Conservation (phyloP, 1,140 invertebrate genomes). For the Drosophila miranda region DNA sequence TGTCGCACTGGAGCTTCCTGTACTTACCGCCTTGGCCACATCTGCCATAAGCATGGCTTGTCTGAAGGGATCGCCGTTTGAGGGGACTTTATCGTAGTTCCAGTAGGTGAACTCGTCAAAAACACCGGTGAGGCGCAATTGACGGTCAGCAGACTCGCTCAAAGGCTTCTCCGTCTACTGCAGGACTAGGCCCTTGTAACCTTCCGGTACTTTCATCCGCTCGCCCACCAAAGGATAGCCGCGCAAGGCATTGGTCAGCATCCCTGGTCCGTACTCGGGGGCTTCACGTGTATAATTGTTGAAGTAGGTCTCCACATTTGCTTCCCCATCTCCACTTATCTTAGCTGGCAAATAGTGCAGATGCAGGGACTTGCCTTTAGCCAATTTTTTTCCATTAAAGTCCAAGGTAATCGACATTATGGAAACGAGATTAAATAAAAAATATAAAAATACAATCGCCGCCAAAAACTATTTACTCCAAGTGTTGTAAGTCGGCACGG, state of each 20-base stretch:
- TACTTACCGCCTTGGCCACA: constrained; percentile 86
- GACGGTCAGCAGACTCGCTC: constrained; percentile 83
- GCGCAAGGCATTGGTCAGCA: constrained; percentile 85
- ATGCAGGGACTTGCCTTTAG: constrained; percentile 77
- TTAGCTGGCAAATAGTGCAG: constrained; percentile 90
- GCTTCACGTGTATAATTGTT: constrained; percentile 85
- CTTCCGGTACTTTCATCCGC: constrained; percentile 84
- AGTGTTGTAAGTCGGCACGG: too few relatives aligned
- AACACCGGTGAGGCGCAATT: constrained; percentile 84
- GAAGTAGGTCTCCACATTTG: constrained; percentile 88
- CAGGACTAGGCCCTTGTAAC: constrained; percentile 86
- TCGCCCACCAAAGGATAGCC: constrained; percentile 87
- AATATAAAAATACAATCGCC: too few relatives aligned
- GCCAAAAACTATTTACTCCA: too few relatives aligned
- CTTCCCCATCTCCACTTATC: constrained; percentile 87
- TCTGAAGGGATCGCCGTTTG: constrained; percentile 85
- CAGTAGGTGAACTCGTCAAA: constrained; percentile 88
- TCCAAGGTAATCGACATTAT: constrained; percentile 84
- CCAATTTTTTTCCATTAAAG: constrained; percentile 83
- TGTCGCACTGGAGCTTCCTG: too few relatives aligned
- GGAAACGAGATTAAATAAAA: too few relatives aligned
- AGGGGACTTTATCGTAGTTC: constrained; percentile 90
- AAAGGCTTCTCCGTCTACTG: constrained; percentile 85
- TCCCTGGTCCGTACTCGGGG: constrained; percentile 51
- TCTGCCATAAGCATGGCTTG: constrained; percentile 88